Conservation (phyloP, 2,113 vertebrate species). For the Sula dactylatra region DNA sequence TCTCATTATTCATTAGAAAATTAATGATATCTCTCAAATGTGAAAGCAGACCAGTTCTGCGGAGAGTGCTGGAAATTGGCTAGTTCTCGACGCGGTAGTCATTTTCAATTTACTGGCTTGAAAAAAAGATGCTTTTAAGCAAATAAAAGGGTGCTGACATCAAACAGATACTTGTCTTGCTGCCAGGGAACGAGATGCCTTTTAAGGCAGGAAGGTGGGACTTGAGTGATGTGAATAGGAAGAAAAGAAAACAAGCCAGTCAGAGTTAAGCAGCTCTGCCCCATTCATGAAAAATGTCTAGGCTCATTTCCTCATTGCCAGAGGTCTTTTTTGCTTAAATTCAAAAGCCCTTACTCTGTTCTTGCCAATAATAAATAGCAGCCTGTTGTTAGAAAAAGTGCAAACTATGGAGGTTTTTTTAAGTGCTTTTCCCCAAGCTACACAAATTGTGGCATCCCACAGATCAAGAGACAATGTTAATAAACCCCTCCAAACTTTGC, state of each 20-base stretch:
- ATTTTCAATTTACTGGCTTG: slow-evolving; percentile 70
- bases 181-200: slow-evolving; percentile 73
- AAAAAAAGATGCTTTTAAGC: slow-evolving; percentile 73
- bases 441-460: slow-evolving; percentile 16
- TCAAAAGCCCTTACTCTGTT: slow-evolving; percentile 66
- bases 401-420: slow-evolving; percentile 3
- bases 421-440: slow-evolving; percentile 27
- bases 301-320: slow-evolving; percentile 72
- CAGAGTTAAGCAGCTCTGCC: slow-evolving; percentile 71
- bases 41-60: slow-evolving; percentile 60
- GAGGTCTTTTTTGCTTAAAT: slow-evolving; percentile 68
- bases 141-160: slow-evolving; percentile 75
- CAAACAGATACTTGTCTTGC: slow-evolving; percentile 75
- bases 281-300: slow-evolving; percentile 74
- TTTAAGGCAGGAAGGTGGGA: slow-evolving; percentile 76
- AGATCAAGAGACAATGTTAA: slow-evolving; percentile 22
- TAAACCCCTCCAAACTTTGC: slow-evolving; percentile 25
- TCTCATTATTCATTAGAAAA: slow-evolving; percentile 74
- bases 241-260: slow-evolving; percentile 73
- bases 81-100: slow-evolving; percentile 66
- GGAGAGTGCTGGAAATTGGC: slow-evolving; percentile 65
- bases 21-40: slow-evolving; percentile 70
- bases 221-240: slow-evolving; percentile 72
- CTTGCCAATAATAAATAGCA: slow-evolving; percentile 68
- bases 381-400: slow-evolving; percentile 53